A percentile compares a stretch with the other conserved stretches of the same genome.
These are phyloP conservation scores for Triplophysa bombifrons DNA, from an alignment of 2,797 vertebrate genomes.

Conservation along the genomic window DNA sequence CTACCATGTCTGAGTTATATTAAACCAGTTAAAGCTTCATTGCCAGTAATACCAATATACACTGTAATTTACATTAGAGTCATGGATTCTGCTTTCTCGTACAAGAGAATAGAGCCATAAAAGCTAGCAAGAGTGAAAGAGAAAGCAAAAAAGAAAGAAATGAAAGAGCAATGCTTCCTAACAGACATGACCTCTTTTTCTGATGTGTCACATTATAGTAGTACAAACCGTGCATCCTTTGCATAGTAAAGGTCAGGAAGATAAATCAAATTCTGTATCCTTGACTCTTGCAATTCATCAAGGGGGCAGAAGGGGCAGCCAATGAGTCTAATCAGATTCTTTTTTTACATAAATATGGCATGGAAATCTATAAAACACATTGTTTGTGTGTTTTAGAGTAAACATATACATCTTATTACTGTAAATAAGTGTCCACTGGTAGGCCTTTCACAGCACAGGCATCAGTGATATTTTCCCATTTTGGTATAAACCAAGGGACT, in stretches of 20 bases:
- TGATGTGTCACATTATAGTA: conserved; percentile 76
- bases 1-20: conserved; percentile 4
- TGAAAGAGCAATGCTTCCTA: conserved; percentile 67
- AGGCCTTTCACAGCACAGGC: conserved; percentile 59
- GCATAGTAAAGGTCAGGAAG: conserved; percentile 83
- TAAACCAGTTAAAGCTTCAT: conserved; percentile 9
- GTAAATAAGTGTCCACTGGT: conserved; percentile 60
- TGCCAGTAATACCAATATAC: background rate
- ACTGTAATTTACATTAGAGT: background rate
- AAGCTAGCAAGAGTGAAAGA: conserved; percentile 21
- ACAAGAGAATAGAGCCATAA: conserved; percentile 72
- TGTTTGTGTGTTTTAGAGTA: conserved; percentile 58
- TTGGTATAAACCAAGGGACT: conserved; percentile 68
- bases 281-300: conserved; percentile 78
- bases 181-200: conserved; percentile 77
- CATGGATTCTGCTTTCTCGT: conserved; percentile 28
- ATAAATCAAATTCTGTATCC: conserved; percentile 78
- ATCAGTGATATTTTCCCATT: conserved; percentile 61
- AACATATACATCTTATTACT: conserved; percentile 67
- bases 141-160: conserved; percentile 12
- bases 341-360: conserved; percentile 66
- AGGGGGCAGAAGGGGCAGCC: conserved; percentile 67
- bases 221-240: conserved; percentile 75
- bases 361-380: conserved; percentile 55
- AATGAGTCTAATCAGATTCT: conserved; percentile 72